Base-by-base conservation (phyloP, 2,888 invertebrate species). In the Volucella bombylans region DNA sequence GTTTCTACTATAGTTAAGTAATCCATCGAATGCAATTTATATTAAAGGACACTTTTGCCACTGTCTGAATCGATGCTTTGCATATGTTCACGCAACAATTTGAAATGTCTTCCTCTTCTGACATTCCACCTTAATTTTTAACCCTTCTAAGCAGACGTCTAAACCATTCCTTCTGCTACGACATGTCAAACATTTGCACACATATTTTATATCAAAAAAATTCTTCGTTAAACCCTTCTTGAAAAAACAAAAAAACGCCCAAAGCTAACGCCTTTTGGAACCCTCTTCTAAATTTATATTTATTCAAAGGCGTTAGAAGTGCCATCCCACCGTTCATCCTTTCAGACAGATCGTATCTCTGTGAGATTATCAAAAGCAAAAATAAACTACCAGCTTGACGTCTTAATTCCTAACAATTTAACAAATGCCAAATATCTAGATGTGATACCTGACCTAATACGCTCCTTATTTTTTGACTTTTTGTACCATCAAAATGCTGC, bases 341-440 rank as follows among this genome's bases (percentile, higher is more conserved):
- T 18, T 52, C 59, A 69, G 57, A 69, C 45, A 39, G 82, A 64
- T 83, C 45, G 43, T 69, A 83, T 80, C 74, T 74, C 14, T 11
- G 15, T 38, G 18, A 64, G 81, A 78, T 82, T 62, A 78, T 82
- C 78, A 62, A 65, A 23, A 68, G 15, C 14, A 67, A 47, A 41
- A 67, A 47, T 50, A 67, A 41, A 15, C 78, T 67, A 68, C 49
- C 83, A 80, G 80, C 85, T 85, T 85, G 80, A 85, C 85, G 85
- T 85, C 85, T 85, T 85, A 76, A 85, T 85, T 81, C 85, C 69
- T 54, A 76, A 72, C 67, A 80, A 65, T 67, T 79, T 59, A 73
- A 73, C 79, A 79, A 68, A 69, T 47, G 57, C 69, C 68, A 62
- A 79, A 61, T 50, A 52, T 47, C 57, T 61, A 73, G 43, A 31